Evolutionary conservation across 1,140 invertebrate species (phyloP).

Genomic region (Spodoptera litura): DNA sequence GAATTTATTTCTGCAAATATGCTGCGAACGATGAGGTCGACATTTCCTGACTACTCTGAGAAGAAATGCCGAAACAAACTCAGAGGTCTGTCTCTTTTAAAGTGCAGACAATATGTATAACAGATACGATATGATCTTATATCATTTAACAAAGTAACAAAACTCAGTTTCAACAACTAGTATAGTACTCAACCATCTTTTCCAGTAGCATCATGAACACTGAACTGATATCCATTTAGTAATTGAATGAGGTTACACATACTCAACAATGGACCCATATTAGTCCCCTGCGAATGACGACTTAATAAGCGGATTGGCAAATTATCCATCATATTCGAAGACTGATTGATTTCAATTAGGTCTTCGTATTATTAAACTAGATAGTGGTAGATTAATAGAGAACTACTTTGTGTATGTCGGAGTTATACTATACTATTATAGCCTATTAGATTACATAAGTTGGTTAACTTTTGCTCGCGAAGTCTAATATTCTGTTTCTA

Average conservation of each 20-base stretch:
- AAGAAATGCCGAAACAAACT: no score
- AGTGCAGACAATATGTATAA: no score
- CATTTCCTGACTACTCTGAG: no score
- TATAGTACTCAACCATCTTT: no score
- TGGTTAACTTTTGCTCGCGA: neutral
- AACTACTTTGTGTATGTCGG: neutral
- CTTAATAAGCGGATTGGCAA: neutral
- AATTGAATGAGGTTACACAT: neutral
- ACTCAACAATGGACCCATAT: neutral
- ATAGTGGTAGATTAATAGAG: neutral
- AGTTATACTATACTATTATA: no score
- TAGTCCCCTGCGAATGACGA: neutral
- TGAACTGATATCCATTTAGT: neutral
- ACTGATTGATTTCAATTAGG: slow-evolving; percentile 12
- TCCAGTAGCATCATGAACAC: neutral
- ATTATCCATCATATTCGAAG: neutral
- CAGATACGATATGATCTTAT: no score
- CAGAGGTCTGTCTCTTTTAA: no score
- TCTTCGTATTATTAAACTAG: neutral
- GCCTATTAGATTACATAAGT: neutral
- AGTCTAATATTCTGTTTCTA: neutral
- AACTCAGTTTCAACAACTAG: no score
- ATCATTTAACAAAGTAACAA: no score
- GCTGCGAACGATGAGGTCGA: no score
- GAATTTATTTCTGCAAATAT: no score